Percentiles rank a stretch among this genome's conserved stretches.
These are phyloP conservation scores for Drosophila quadrilineata DNA, from an alignment of 1,140 invertebrate species.

Conservation along the genomic window DNA sequence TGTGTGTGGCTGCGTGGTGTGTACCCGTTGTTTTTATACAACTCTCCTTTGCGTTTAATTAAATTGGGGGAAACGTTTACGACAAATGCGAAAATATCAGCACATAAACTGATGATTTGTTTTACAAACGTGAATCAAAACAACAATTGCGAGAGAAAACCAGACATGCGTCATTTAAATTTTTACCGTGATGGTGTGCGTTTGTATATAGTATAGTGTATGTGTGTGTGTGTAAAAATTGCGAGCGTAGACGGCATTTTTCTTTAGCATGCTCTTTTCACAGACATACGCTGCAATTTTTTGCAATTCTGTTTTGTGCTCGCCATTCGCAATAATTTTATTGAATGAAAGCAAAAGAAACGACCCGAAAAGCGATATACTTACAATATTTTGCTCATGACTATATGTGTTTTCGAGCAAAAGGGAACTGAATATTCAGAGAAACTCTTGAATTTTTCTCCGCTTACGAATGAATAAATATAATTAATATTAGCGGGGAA, in stretches of 20 bases:
- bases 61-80: slow-evolving; percentile 50
- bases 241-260: slow-evolving; percentile 63
- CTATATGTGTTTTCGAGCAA: slow-evolving; percentile 12
- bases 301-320: slow-evolving; percentile 72
- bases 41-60: slow-evolving; percentile 60
- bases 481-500: no score
- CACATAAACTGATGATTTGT: slow-evolving; percentile 10
- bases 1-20: slow-evolving; percentile 58
- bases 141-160: slow-evolving; percentile 25
- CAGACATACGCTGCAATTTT: slow-evolving; percentile 70
- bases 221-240: slow-evolving; percentile 30
- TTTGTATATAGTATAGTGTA: slow-evolving; percentile 1
- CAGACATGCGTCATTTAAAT: slow-evolving; percentile 30
- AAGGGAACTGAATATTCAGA: slow-evolving; percentile 44
- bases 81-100: slow-evolving; percentile 1
- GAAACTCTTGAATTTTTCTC: slow-evolving; percentile 23
- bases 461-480: neutral
- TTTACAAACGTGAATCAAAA: slow-evolving; percentile 42
- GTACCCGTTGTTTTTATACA: slow-evolving; percentile 63
- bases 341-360: slow-evolving; percentile 74
- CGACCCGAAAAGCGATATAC: slow-evolving; percentile 62
- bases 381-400: slow-evolving; percentile 36
- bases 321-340: slow-evolving; percentile 75
- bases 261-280: slow-evolving; percentile 59
- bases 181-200: slow-evolving; percentile 15